Percentiles rank a stretch among this genome's conserved stretches.
Conservation (phyloP, 2,797 vertebrate species). For the Delichon dasypus region DNA sequence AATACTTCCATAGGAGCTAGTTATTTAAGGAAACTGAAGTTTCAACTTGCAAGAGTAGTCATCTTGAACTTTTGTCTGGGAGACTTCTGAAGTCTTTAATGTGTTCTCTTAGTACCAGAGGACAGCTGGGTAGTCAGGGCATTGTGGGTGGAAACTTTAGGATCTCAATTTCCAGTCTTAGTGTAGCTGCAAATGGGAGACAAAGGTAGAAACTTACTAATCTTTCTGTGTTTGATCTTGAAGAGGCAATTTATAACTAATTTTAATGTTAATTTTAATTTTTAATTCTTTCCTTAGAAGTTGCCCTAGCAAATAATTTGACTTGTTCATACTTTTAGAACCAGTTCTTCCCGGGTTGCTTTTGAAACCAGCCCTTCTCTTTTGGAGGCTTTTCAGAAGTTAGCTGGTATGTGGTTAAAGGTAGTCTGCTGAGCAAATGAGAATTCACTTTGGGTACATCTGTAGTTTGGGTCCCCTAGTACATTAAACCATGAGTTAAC, state of each 20-base stretch:
- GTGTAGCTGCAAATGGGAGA: background rate
- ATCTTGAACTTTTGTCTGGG: background rate
- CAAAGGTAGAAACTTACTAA: background rate
- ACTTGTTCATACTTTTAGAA: background rate
- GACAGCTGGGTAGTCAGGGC: background rate
- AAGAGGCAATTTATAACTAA: background rate
- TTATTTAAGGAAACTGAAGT: background rate
- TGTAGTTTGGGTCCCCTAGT: background rate
- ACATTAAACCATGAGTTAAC: background rate
- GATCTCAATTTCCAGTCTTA: background rate
- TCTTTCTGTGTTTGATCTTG: background rate
- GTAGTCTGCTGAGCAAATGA: background rate
- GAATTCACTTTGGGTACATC: background rate
- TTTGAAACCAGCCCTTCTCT: background rate
- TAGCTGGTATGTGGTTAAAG: background rate
- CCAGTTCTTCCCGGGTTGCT: background rate
- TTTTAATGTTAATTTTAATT: background rate
- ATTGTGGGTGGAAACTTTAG: background rate
- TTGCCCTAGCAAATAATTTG: background rate
- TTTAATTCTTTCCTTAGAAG: background rate
- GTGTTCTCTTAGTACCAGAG: background rate
- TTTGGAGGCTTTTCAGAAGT: background rate
- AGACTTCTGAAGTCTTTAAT: background rate
- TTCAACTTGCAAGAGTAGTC: background rate
- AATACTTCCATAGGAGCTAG: background rate